Evolutionary conservation across 2,113 vertebrate genomes (phyloP), one percentile per base, ranked within the genome.

Genomic region (Odocoileus virginianus): DNA sequence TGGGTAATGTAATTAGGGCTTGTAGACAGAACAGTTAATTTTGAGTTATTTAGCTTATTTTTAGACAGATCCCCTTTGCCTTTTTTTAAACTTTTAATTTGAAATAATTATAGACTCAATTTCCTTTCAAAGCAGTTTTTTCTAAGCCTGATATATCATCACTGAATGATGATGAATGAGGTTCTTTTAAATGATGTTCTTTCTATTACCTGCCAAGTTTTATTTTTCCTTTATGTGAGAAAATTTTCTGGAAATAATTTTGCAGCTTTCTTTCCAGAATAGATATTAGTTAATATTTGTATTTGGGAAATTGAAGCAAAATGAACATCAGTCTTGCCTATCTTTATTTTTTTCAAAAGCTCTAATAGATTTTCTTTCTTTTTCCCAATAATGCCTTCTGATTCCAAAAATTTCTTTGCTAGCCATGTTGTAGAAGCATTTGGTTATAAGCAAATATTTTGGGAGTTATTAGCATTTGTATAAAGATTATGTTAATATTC

Each of bases 71-170:
- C 21, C 74, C 33, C 25, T 83, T 71, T 60, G 45, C 13, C 0
- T 61, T 6, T 90, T 95, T 78, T 89, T 92, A 95, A 67, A 74
- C 52, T 94, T 87, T 87, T 95, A 57, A 64, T 98, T 96, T 90
- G 55, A 85, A 90, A 61, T 76, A 74, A 25, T 71, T 95, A 33
- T 89, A 92, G 52, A 43, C 16, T 96, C 52, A 43, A 36, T 97
- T 96, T 83, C 33, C 50, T 87, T 95, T 79, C 87, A 91, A 94
- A 60, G 36, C n/a, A 67, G 7, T 74, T 81, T 91, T 93, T 94
- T 96, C 54, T 82, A 9, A 88, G 15, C 82, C 74, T 92, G 30
- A 60, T 86, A 33, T 28, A 57, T 71, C 12, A 40, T 82, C n/a
- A 90, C 21, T 89, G 81, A 83, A 55, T 74, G 87, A 50, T 61